phyloP scores from a whole-genome alignment of 2,888 invertebrate species.

The Eristalis arbustorum region DNA sequence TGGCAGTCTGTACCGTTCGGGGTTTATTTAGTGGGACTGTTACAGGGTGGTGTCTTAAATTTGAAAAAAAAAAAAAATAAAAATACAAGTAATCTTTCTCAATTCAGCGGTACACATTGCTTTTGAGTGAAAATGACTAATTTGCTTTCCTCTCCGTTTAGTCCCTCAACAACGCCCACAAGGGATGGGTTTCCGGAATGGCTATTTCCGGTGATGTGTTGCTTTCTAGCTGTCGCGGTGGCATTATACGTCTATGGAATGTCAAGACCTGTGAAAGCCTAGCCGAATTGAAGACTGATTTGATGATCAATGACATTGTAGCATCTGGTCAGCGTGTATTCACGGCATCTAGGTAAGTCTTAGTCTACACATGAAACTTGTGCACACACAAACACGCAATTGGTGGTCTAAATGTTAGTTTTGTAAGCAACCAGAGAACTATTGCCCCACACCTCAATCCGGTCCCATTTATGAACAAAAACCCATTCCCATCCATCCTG shows the following conservation, averaged over 20 bases:
- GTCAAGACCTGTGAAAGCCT: slow-evolving; percentile 84
- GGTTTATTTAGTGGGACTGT: background rate
- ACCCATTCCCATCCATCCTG: slow-evolving; percentile 24
- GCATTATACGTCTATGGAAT: slow-evolving; percentile 88
- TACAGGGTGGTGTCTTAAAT: background rate
- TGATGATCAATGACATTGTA: slow-evolving; percentile 86
- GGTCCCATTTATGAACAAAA: slow-evolving; percentile 30
- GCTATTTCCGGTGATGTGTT: slow-evolving; percentile 83
- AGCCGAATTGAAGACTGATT: slow-evolving; percentile 86
- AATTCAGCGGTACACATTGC: background rate
- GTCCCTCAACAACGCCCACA: slow-evolving; percentile 91
- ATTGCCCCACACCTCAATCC: slow-evolving; percentile 31
- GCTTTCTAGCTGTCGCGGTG: slow-evolving; percentile 89
- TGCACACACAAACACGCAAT: background rate
- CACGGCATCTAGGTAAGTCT: slow-evolving; percentile 90
- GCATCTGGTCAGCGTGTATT: slow-evolving; percentile 86
- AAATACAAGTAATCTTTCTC: too few relatives aligned
- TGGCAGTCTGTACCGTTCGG: background rate
- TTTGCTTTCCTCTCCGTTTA: slow-evolving; percentile 72
- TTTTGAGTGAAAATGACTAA: background rate
- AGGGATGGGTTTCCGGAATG: slow-evolving; percentile 92
- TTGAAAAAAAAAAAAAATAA: too few relatives aligned
- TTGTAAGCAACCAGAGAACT: slow-evolving; percentile 4
- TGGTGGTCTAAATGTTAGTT: background rate
- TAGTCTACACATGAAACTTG: background rate